Percentiles rank a stretch among this genome's conserved stretches.
phyloP scores from a whole-genome alignment of 2,113 vertebrate species.

The Zosterops hypoxanthus region DNA sequence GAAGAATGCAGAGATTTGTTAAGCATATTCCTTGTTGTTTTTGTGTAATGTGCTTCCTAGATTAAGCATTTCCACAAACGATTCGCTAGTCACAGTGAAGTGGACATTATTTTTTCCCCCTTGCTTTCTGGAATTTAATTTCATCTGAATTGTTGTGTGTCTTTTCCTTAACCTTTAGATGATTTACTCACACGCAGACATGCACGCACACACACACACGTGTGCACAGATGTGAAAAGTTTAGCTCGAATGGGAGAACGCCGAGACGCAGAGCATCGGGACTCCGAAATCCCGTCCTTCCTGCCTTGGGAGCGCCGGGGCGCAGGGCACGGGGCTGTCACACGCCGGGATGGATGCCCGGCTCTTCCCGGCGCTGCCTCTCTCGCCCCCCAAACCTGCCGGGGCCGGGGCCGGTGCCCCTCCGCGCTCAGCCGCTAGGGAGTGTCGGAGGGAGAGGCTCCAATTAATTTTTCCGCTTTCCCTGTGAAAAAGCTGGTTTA shows the following conservation, averaged over 20 bases:
- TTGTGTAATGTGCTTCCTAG: neutral
- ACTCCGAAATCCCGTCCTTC: accelerated
- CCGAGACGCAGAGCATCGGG: neutral
- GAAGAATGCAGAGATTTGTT: constrained; percentile 12
- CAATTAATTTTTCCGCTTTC: neutral
- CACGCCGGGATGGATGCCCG: neutral
- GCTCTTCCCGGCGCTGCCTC: neutral
- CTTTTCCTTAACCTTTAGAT: neutral
- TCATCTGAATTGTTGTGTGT: neutral
- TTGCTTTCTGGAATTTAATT: constrained; percentile 16
- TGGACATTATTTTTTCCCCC: neutral
- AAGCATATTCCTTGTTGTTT: neutral
- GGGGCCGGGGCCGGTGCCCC: neutral
- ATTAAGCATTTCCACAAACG: constrained; percentile 8
- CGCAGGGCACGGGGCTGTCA: neutral
- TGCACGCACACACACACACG: neutral
- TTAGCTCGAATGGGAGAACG: neutral
- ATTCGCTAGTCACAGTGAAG: neutral
- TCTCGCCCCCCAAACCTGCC: neutral
- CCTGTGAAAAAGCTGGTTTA: neutral
- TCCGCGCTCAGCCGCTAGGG: constrained; percentile 48
- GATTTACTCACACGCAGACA: neutral
- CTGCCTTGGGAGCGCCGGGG: neutral
- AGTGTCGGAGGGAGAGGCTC: constrained; percentile 46
- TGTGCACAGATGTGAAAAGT: neutral